Evolutionary conservation across 2,888 invertebrate species (phyloP).

Genomic region (Apoda limacodes): DNA sequence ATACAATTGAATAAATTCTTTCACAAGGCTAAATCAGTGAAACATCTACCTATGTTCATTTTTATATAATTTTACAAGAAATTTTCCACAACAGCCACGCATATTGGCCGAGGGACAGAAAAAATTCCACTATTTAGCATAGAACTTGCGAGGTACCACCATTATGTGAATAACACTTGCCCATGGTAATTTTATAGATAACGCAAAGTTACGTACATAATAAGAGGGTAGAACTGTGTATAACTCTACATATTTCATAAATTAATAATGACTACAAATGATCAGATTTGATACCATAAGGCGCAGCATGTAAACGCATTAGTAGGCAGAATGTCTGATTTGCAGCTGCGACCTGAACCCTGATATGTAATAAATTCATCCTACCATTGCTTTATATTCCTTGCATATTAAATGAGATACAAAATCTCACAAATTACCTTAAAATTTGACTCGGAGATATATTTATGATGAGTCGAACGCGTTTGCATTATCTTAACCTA

Average conservation of each 20-base stretch:
- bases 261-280: constrained; percentile 34
- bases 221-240: constrained; percentile 25
- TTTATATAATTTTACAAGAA: too few species aligned
- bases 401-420: constrained; percentile 65
- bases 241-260: constrained; percentile 33
- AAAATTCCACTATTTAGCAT: constrained; percentile 19
- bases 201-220: constrained; percentile 50
- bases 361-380: constrained; percentile 24
- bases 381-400: constrained; percentile 59
- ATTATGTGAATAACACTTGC: too few species aligned
- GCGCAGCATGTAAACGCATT: constrained; percentile 31
- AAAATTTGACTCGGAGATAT: constrained; percentile 65
- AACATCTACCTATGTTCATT: too few species aligned
- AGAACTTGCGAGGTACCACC: constrained; percentile 32
- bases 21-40: too few species aligned
- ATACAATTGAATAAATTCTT: too few species aligned
- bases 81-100: too few species aligned
- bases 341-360: constrained; percentile 33
- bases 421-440: constrained; percentile 67
- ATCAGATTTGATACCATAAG: constrained; percentile 21
- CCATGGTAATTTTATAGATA: constrained; percentile 48
- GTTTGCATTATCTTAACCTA: too few species aligned
- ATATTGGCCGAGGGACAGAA: too few species aligned
- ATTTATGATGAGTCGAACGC: constrained; percentile 59
- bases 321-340: constrained; percentile 50